Conservation (phyloP, 2,797 vertebrate species). For the Spondyliosoma cantharus region DNA sequence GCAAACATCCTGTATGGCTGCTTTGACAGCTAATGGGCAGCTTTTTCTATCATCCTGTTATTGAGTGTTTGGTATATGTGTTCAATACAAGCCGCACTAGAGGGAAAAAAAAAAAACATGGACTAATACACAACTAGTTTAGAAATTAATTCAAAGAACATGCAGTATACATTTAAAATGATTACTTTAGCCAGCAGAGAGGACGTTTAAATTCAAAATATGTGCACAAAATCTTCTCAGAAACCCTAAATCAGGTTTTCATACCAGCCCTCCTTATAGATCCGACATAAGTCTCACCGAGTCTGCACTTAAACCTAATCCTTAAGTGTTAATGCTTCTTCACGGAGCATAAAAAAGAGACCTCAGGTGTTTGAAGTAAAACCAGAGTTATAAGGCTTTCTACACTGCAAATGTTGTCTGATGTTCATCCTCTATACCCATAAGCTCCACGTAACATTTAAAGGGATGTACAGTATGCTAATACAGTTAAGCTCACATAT, state of each 20-base stretch:
- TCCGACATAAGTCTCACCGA: slow-evolving; percentile 40
- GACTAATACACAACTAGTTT: slow-evolving; percentile 11
- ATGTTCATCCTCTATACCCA: slow-evolving; percentile 14
- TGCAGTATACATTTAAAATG: slow-evolving; percentile 24
- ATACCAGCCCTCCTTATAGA: slow-evolving; percentile 31
- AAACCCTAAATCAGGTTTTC: slow-evolving; percentile 38
- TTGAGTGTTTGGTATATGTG: slow-evolving; percentile 27
- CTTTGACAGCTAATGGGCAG: slow-evolving; percentile 38
- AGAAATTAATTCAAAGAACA: slow-evolving; percentile 37
- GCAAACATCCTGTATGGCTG: slow-evolving; percentile 38
- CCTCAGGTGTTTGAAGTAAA: slow-evolving; percentile 42
- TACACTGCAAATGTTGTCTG: slow-evolving; percentile 37
- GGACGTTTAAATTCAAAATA: slow-evolving; percentile 40
- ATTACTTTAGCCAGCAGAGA: slow-evolving; percentile 30
- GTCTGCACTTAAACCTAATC: slow-evolving; percentile 39
- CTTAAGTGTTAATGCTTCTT: slow-evolving; percentile 27
- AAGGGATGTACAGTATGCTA: neutral
- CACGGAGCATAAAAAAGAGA: slow-evolving; percentile 15
- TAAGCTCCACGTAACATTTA: slow-evolving; percentile 23
- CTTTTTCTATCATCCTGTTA: slow-evolving; percentile 16
- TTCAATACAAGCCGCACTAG: slow-evolving; percentile 14
- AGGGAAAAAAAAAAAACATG: slow-evolving; percentile 7
- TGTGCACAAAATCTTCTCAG: slow-evolving; percentile 24
- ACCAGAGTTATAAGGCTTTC: slow-evolving; percentile 34
- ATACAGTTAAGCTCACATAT: slow-evolving; percentile 7